Percentiles rank a stretch among this genome's conserved stretches.
These are phyloP conservation scores for Phymatocera aterrima DNA, from an alignment of 2,888 invertebrate genomes.

Conservation along the genomic window DNA sequence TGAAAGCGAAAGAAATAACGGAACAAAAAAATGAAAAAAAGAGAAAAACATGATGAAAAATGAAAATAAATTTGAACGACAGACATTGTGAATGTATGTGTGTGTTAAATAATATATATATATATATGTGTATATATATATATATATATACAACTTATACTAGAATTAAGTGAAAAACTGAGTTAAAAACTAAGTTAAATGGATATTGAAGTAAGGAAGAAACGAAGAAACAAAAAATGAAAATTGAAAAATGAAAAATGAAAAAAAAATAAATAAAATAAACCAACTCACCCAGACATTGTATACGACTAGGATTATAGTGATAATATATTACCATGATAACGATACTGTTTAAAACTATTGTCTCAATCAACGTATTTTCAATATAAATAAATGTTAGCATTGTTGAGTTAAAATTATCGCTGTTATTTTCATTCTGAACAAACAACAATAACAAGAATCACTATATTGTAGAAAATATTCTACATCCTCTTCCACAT, in stretches of 20 bases:
- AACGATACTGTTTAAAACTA: conserved; percentile 75
- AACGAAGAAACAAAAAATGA: background rate
- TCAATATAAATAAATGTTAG: conserved; percentile 75
- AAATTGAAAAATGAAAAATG: background rate
- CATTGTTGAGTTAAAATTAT: conserved; percentile 73
- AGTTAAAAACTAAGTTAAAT: no score
- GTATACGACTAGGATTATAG: conserved; percentile 74
- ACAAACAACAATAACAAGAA: conserved; percentile 1
- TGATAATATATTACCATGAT: conserved; percentile 74
- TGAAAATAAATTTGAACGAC: conserved; percentile 55
- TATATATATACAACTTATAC: conserved; percentile 57
- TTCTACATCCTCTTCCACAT: background rate
- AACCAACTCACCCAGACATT: conserved; percentile 67
- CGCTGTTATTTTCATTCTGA: conserved; percentile 48
- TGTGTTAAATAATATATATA: no score
- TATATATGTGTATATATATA: no score
- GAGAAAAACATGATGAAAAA: conserved; percentile 53
- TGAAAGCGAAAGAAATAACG: conserved; percentile 31
- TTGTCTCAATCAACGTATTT: conserved; percentile 75
- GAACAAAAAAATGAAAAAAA: conserved; percentile 51
- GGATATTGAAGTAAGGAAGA: conserved; percentile 45
- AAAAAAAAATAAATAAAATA: conserved; percentile 2
- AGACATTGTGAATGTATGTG: conserved; percentile 69
- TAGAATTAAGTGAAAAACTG: conserved; percentile 62
- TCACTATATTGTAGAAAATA: background rate